Evolutionary conservation across 1,140 invertebrate species (phyloP).

Genomic region (Batillaria attramentaria): DNA sequence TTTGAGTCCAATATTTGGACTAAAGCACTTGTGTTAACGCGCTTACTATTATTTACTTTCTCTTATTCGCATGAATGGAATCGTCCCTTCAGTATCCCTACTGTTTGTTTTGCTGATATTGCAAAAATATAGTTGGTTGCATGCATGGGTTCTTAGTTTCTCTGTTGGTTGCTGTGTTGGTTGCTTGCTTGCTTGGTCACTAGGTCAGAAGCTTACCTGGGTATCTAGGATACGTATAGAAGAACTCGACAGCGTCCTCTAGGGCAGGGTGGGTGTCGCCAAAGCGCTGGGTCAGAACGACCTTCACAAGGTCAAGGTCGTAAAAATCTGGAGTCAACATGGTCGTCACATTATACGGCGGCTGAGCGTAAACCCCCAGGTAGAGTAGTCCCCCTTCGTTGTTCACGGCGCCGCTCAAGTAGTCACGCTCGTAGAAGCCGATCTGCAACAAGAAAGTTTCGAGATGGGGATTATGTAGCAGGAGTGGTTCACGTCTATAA

Average conservation of each 20-base stretch:
- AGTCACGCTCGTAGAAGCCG: slow-evolving; percentile 11
- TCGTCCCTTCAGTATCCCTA: no score
- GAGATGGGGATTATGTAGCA: no score
- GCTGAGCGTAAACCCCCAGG: neutral
- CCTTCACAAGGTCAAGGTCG: slow-evolving; percentile 11
- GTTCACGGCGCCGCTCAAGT: neutral
- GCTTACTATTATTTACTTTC: no score
- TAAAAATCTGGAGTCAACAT: neutral
- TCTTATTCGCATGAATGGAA: no score
- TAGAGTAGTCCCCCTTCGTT: slow-evolving; percentile 6
- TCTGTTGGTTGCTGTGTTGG: no score
- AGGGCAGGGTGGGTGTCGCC: neutral
- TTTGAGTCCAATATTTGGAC: no score
- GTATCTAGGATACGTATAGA: slow-evolving; percentile 1
- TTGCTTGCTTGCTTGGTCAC: no score
- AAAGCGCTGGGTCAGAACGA: neutral
- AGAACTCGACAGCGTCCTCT: neutral
- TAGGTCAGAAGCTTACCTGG: neutral
- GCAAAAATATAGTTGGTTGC: no score
- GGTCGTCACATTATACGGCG: neutral
- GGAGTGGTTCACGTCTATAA: no score
- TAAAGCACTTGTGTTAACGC: no score
- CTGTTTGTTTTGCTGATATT: no score
- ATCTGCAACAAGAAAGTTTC: neutral
- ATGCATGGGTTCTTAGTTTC: no score